These are phyloP conservation scores for Sebastes umbrosus DNA, from an alignment of 2,797 vertebrate species.

Conservation along the genomic window DNA sequence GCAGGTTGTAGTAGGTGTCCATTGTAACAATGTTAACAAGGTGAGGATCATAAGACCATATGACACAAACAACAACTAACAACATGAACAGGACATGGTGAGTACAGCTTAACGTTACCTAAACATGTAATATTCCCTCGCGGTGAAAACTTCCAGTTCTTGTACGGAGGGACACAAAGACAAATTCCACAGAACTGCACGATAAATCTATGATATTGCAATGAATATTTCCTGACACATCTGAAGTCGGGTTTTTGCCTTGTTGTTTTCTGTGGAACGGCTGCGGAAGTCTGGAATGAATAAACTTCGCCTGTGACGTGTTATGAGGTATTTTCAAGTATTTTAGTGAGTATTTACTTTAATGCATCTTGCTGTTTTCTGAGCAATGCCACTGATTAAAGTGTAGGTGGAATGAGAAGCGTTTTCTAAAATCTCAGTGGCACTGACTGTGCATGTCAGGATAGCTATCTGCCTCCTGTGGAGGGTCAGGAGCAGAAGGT, in stretches of 20 bases:
- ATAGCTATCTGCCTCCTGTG: background rate
- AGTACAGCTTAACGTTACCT: background rate
- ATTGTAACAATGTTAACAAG: background rate
- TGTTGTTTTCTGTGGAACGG: background rate
- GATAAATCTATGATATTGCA: background rate
- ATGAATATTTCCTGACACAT: background rate
- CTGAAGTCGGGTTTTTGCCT: background rate
- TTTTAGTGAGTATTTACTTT: background rate
- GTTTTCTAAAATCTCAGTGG: constrained; percentile 8
- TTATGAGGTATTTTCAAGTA: constrained; percentile 31
- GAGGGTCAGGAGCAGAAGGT: constrained; percentile 82
- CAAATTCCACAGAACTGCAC: background rate
- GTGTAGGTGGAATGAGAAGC: constrained; percentile 17
- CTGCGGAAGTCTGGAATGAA: constrained; percentile 15
- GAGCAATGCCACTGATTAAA: constrained; percentile 7
- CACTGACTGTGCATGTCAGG: constrained; percentile 8
- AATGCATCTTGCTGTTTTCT: background rate
- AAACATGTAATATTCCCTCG: background rate
- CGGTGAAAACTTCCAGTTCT: constrained; percentile 4
- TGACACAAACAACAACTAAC: constrained; percentile 15
- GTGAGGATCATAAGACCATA: constrained; percentile 9
- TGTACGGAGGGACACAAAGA: background rate
- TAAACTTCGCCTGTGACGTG: background rate
- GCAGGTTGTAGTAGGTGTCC: background rate
- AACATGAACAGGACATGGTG: background rate